Evolutionary conservation across 2,797 vertebrate genomes (phyloP).

Genomic region (Alauda arvensis): DNA sequence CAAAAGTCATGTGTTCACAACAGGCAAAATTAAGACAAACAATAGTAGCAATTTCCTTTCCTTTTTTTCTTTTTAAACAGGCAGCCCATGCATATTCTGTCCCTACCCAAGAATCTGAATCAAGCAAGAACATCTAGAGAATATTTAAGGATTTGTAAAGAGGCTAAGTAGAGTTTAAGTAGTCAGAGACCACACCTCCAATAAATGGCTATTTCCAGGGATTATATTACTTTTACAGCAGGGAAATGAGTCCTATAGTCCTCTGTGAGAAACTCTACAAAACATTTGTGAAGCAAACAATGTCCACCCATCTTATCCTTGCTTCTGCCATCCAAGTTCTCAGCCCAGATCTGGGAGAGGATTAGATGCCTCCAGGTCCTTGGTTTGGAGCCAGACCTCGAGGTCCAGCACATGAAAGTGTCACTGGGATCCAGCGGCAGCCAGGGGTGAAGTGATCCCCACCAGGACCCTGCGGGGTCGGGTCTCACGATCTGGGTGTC

Average conservation of each 20-base stretch:
- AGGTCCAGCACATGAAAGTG: neutral
- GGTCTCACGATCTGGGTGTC: neutral
- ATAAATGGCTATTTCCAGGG: neutral
- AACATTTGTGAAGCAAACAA: neutral
- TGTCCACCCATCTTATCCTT: neutral
- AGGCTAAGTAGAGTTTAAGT: neutral
- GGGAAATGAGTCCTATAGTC: neutral
- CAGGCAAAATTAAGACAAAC: neutral
- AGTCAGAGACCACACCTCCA: neutral
- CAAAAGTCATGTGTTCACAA: neutral
- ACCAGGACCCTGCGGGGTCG: neutral
- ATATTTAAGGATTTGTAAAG: neutral
- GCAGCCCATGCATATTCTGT: neutral
- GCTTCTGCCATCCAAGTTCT: neutral
- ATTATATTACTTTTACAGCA: neutral
- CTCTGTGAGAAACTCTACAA: neutral
- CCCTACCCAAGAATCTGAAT: neutral
- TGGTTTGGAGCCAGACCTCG: neutral
- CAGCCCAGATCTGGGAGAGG: neutral
- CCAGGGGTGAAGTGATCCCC: neutral
- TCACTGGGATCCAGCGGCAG: neutral
- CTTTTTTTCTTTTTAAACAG: neutral
- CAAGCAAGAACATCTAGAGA: neutral
- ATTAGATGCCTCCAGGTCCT: neutral
- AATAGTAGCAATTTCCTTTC: fast-evolving